These are phyloP conservation scores for Cyrtonyx montezumae DNA, from an alignment of 2,113 vertebrate species.

Conservation along the genomic window DNA sequence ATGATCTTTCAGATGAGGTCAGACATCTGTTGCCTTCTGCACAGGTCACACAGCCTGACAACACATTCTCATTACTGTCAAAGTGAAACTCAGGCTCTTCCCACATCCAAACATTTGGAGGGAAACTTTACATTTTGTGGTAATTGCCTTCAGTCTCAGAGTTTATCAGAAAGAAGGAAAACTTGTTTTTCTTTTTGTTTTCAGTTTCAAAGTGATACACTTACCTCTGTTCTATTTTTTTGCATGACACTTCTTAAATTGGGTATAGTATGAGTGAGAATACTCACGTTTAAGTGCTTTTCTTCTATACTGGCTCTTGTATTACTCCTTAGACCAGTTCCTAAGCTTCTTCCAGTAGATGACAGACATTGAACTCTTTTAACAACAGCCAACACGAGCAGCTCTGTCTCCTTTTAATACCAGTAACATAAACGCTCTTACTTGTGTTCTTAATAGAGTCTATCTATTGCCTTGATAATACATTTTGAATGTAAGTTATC, in stretches of 20 bases:
- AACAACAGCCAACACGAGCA: neutral
- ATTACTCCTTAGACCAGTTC: neutral
- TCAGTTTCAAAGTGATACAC: neutral
- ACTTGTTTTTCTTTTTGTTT: neutral
- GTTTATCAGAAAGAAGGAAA: neutral
- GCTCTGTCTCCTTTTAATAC: neutral
- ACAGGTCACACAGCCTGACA: neutral
- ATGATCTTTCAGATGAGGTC: neutral
- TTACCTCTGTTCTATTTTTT: neutral
- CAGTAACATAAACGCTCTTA: neutral
- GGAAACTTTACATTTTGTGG: neutral
- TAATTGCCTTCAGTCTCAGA: neutral
- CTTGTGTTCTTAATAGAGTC: neutral
- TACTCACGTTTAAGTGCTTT: neutral
- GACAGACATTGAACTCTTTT: neutral
- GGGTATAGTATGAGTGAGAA: rapidly evolving
- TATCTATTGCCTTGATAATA: neutral
- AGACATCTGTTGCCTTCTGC: neutral
- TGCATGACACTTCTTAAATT: neutral
- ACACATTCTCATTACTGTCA: neutral
- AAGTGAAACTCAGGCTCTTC: neutral
- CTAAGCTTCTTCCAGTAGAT: neutral
- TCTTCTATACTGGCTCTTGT: neutral
- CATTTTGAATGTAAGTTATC: neutral
- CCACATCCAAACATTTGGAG: neutral